Evolutionary conservation across 2,888 invertebrate species (phyloP), one percentile per base, ranked within the genome.

Genomic region (Hecatera dysodea): DNA sequence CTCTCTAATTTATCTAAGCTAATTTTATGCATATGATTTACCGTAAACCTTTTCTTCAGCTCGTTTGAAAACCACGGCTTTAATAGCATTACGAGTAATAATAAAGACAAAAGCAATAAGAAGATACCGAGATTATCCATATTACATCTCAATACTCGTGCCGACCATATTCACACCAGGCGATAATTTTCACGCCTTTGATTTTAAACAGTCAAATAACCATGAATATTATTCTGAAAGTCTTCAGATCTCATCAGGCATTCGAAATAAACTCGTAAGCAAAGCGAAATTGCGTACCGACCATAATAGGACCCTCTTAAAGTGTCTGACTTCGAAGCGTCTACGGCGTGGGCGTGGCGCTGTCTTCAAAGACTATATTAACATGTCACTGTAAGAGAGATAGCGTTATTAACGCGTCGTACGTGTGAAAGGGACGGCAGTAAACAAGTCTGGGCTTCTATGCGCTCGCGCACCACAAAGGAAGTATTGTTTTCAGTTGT

Each of bases 381-480:
- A 92, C 93, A 90, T 93, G 93, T 93, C 93, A 93, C 85, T 91
- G 78, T 79, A 87, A 90, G 63, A 80, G 88, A 87, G 92, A 89
- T 75, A 83, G 82, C 79, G 75, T 78, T 80, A 89, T 87, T 50
- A 75, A 85, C 79, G 48, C 82, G 76, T 78, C 57, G 0, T 7
- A 65, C 61, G 85, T 83, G 69, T 77, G 87, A 88, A 75, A 75
- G 82, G 75, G 88, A 90, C 72, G 80, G 84, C 85, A 71, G 56
- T 78, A 78, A 84, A 83, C 78, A 74, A 71, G 84, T 79, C 76
- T 81, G 78, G 81, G 87, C 89, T 90, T 86, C 89, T 88, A 89
- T 89, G 91, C 90, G 90, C 89, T 72, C 71, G 89, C 85, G 88
- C 83, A 86, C 85, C 86, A 90, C 89, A 89, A 87, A 87, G 83